These are phyloP conservation scores for Gnathochromis pfefferi DNA, from an alignment of 2,113 vertebrate species.

Conservation along the genomic window DNA sequence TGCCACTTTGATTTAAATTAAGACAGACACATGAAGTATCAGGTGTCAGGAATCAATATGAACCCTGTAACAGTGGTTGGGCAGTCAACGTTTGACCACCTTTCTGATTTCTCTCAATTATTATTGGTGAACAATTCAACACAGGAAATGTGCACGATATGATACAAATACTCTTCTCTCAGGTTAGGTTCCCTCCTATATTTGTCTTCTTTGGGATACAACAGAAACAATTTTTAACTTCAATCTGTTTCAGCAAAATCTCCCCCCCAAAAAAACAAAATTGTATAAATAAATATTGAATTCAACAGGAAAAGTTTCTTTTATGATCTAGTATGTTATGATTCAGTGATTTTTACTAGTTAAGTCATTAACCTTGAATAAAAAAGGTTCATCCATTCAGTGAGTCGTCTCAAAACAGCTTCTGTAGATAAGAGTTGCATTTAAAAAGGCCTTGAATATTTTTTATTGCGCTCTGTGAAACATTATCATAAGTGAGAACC, in stretches of 20 bases:
- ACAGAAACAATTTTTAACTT: not conserved
- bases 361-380: not conserved
- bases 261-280: accelerated
- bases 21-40: accelerated
- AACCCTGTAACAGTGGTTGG: not conserved
- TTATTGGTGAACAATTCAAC: not conserved
- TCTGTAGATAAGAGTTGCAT: not conserved
- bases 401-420: not conserved
- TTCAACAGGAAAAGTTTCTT: not conserved
- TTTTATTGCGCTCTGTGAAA: not conserved
- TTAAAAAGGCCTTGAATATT: not conserved
- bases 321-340: not conserved
- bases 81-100: not conserved
- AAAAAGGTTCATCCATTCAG: not conserved
- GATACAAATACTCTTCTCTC: not conserved
- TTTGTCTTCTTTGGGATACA: not conserved
- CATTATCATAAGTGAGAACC: not conserved
- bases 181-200: not conserved
- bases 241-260: not conserved
- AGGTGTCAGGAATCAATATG: not conserved
- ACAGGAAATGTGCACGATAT: not conserved
- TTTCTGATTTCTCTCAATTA: not conserved
- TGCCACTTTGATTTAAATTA: accelerated
- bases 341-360: not conserved
- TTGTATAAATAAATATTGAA: not conserved